Evolutionary conservation across 1,140 invertebrate genomes (phyloP), one percentile per base, ranked within the genome.

Genomic region (Bombus waltoni): DNA sequence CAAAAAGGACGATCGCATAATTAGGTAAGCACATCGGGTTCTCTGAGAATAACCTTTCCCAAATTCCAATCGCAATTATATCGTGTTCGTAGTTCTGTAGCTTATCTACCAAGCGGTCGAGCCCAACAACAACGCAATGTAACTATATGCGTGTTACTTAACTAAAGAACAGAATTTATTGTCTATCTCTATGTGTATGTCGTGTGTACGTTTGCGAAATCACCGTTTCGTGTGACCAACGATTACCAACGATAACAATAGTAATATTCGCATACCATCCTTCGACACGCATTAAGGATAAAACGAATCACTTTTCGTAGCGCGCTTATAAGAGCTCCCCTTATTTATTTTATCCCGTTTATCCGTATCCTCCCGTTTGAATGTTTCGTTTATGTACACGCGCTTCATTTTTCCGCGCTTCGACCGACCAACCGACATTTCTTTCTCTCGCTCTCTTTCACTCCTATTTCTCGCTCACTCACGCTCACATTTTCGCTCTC

Each of bases 121-220:
- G n/a, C 47, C 72, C 42, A 80, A 42, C 76, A 80, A 42, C 76
- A 83, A 83, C 76, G 71, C 85, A 88, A 89, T 42, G 66, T 66
- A 83, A 80, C 77, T 70, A 47, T 71, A 35, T 68, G 40, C 65
- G 59, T 59, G 40, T 87, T 22, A 13, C 57, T 75, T 83, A 76
- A 88, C 15, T 72, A 82, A 88, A 85, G n/a, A 88, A 90, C 82
- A 88, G 40, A 89, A 89, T 94, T 62, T 94, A 94, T 94, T 94
- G 92, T 94, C 93, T 92, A 92, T 82, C 89, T 89, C 90, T 91
- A 87, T 22, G 25, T 70, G 80, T 80, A 53, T 44, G 40, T 74
- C 1, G 38, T 44, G 44, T 76, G 42, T 76, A 76, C 22, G 42
- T 70, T 35, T 62, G 25, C 65, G 75, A 86, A 91, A 90, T 91